phyloP scores from a whole-genome alignment of 2,113 vertebrate species.

The Sapajus apella region DNA sequence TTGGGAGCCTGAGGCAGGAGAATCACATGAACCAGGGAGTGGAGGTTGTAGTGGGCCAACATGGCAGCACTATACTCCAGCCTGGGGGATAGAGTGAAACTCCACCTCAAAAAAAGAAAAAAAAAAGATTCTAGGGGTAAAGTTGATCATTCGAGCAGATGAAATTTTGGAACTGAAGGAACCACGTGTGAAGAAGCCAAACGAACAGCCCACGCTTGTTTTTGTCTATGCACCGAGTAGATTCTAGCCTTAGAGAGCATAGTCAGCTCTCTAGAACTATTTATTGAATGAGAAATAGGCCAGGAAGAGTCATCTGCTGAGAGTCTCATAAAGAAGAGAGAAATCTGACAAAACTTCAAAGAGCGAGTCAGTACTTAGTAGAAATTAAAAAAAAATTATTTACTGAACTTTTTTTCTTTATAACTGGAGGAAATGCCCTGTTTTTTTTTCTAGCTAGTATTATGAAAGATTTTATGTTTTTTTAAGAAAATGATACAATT shows the following conservation, averaged over 20 bases:
- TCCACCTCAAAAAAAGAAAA: too few species aligned
- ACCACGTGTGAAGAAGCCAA: background rate
- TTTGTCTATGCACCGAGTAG: background rate
- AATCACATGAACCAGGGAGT: too few species aligned
- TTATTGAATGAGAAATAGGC: background rate
- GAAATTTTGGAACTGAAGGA: background rate
- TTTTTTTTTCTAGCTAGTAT: constrained; percentile 16
- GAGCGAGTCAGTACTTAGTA: background rate
- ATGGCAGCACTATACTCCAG: too few species aligned
- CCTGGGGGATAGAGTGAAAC: too few species aligned
- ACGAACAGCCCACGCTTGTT: background rate
- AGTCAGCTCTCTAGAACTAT: background rate
- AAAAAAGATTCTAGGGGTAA: background rate
- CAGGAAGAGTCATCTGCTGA: background rate
- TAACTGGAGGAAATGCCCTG: background rate
- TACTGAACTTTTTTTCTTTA: background rate
- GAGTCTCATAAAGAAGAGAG: background rate
- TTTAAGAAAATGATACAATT: background rate
- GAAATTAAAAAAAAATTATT: background rate
- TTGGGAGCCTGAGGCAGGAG: too few species aligned
- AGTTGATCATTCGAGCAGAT: background rate
- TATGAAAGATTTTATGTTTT: background rate
- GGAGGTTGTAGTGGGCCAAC: too few species aligned
- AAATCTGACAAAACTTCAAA: background rate
- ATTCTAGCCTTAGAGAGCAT: background rate